A percentile compares a stretch with the other conserved stretches of the same genome.
Evolutionary conservation across 2,113 vertebrate species (phyloP).

Genomic region (Procavia capensis): DNA sequence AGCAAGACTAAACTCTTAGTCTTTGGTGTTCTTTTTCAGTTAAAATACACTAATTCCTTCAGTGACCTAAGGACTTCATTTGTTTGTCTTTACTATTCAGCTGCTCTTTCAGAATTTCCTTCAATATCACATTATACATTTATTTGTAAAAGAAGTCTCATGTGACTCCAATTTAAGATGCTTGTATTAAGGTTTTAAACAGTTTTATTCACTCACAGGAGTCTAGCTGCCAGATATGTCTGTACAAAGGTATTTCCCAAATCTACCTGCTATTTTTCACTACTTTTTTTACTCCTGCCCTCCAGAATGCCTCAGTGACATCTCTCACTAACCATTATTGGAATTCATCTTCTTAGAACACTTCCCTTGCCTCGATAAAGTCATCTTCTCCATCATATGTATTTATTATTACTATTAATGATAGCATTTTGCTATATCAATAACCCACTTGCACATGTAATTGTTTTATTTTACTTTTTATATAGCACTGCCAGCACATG

Average conservation of each 20-base stretch:
- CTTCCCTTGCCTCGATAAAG: not conserved
- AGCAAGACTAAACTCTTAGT: not conserved
- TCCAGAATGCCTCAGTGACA: not conserved
- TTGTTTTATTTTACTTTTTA: not conserved
- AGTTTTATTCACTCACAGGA: not conserved
- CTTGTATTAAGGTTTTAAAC: not conserved
- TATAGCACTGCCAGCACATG: not conserved
- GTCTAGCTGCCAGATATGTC: not conserved
- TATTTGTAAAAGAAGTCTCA: not conserved
- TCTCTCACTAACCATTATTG: not conserved
- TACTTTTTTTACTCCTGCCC: not conserved
- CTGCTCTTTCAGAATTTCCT: not conserved
- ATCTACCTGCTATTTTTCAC: not conserved
- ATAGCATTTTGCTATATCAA: no score
- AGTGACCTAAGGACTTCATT: fast-evolving
- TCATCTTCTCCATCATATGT: not conserved
- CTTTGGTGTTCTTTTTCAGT: not conserved
- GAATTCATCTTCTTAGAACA: not conserved
- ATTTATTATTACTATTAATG: no score
- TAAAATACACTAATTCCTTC: not conserved
- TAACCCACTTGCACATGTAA: not conserved
- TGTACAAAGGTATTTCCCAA: not conserved
- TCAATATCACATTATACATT: not conserved
- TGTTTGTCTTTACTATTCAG: not conserved
- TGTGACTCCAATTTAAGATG: not conserved